These are phyloP conservation scores for Hemistola chrysoprasaria DNA, from an alignment of 2,888 invertebrate species.

Conservation along the genomic window DNA sequence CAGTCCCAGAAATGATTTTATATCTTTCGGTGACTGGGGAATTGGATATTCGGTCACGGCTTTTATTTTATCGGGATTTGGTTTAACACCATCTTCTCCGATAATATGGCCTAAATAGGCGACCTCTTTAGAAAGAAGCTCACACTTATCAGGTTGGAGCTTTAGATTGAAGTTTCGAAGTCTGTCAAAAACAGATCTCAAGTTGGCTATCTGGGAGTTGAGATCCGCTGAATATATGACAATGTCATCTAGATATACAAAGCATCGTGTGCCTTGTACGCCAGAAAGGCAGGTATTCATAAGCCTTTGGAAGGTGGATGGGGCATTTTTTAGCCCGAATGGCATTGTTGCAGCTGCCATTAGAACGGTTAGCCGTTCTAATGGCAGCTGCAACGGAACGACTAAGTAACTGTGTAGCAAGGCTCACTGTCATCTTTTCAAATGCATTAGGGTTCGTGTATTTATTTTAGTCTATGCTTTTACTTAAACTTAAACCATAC, in stretches of 20 bases:
- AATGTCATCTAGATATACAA: slow-evolving; percentile 1
- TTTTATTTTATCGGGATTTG: slow-evolving; percentile 30
- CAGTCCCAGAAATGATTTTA: slow-evolving; percentile 44
- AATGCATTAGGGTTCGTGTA: too few relatives aligned
- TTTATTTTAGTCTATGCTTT: too few relatives aligned
- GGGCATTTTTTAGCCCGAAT: not conserved
- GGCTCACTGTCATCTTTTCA: too few relatives aligned
- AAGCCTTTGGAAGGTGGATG: slow-evolving; percentile 16
- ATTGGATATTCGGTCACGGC: slow-evolving; percentile 22
- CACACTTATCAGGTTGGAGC: slow-evolving; percentile 4
- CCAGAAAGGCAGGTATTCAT: not conserved
- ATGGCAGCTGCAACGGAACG: too few relatives aligned
- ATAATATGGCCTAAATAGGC: slow-evolving; percentile 26
- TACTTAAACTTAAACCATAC: too few relatives aligned
- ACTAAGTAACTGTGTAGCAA: too few relatives aligned
- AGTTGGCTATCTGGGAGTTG: not conserved
- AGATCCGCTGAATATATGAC: not conserved
- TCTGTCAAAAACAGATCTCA: not conserved
- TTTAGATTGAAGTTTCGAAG: slow-evolving; percentile 1
- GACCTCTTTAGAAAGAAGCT: slow-evolving; percentile 3
- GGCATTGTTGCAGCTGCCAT: too few relatives aligned
- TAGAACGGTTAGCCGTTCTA: too few relatives aligned
- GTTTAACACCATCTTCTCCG: slow-evolving; percentile 20
- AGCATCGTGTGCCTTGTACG: not conserved
- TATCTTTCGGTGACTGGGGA: slow-evolving; percentile 29